Evolutionary conservation across 2,797 vertebrate genomes (phyloP).

Genomic region (Sebastiscus albofasciatus): DNA sequence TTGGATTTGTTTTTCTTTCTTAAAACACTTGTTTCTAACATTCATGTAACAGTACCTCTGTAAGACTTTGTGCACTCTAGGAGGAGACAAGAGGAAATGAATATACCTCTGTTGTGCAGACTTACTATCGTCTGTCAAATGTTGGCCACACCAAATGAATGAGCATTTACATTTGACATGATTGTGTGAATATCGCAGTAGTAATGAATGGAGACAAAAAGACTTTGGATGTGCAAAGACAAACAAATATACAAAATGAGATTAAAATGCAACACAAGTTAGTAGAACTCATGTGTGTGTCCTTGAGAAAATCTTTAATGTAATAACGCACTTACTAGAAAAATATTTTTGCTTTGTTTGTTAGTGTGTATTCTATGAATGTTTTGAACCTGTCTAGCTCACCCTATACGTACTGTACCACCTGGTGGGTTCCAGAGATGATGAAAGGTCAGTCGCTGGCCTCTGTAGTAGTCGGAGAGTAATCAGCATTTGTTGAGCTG

Average conservation of each 20-base stretch:
- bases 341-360: no score
- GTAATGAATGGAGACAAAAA: background rate
- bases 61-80: background rate
- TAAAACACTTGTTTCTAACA: background rate
- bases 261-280: no score
- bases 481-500: background rate
- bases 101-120: background rate
- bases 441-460: background rate
- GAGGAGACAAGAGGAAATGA: background rate
- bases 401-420: background rate
- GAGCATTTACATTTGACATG: background rate
- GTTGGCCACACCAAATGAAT: background rate
- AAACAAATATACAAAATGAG: background rate
- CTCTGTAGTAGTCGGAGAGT: background rate
- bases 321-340: no score
- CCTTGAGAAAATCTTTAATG: accelerated
- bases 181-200: background rate
- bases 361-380: background rate
- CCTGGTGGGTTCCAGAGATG: background rate
- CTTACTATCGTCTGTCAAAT: background rate
- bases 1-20: background rate
- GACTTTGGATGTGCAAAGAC: no score
- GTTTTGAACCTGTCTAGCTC: background rate
- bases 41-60: no score
- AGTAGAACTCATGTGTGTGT: no score